phyloP scores from a whole-genome alignment of 2,888 invertebrate genomes.

The Ophion costatus region DNA sequence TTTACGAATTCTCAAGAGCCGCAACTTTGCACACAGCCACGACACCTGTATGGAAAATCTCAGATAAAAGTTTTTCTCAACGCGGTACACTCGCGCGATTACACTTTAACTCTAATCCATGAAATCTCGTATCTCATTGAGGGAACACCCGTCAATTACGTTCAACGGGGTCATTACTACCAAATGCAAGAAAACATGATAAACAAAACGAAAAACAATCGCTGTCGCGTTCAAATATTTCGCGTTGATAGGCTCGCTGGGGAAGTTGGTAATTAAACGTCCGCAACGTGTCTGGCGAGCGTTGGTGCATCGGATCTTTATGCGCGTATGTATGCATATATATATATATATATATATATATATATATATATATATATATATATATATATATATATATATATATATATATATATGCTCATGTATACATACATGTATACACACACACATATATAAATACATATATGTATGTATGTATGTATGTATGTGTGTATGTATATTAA shows the following conservation, averaged over 20 bases:
- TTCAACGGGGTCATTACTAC: not conserved
- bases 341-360: too few relatives aligned
- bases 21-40: not conserved
- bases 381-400: too few relatives aligned
- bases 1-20: not conserved
- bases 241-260: conserved; percentile 43
- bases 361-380: too few relatives aligned
- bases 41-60: not conserved
- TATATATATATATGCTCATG: too few relatives aligned
- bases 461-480: too few relatives aligned
- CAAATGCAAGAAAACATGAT: not conserved
- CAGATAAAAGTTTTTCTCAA: not conserved
- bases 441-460: too few relatives aligned
- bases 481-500: too few relatives aligned
- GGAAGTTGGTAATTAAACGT: conserved; percentile 63
- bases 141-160: not conserved
- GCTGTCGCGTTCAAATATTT: conserved; percentile 27
- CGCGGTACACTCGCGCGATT: not conserved
- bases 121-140: not conserved
- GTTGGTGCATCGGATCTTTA: not conserved
- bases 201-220: conserved; percentile 11
- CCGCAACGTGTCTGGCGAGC: conserved; percentile 38
- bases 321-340: not conserved
- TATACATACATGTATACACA: too few relatives aligned
- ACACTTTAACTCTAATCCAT: not conserved